A percentile compares a stretch with the other conserved stretches of the same genome.
Evolutionary conservation across 2,797 vertebrate genomes (phyloP).

Genomic region (Syncerus caffer): DNA sequence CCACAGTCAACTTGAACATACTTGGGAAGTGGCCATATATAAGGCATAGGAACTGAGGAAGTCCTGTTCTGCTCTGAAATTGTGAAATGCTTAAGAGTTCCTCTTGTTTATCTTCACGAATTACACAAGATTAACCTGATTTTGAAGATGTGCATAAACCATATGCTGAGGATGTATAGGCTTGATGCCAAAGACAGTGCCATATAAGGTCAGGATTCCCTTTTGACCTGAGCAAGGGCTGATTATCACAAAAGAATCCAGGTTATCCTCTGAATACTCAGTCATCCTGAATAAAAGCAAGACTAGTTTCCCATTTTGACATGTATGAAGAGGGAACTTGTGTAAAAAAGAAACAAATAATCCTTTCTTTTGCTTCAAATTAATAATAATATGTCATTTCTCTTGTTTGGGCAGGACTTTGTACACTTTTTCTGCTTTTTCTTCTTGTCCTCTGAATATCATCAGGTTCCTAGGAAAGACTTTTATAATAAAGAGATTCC

Average conservation of each 20-base stretch:
- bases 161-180: constrained; percentile 43
- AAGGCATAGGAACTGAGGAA: neutral
- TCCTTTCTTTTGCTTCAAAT: constrained; percentile 6
- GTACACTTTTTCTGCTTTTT: neutral
- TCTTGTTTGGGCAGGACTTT: neutral
- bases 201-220: constrained; percentile 32
- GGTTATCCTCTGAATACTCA: constrained; percentile 18
- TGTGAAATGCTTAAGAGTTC: neutral
- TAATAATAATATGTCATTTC: neutral
- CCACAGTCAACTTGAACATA: constrained; percentile 38
- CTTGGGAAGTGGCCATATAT: neutral
- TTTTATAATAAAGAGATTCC: constrained; percentile 43
- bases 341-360: neutral
- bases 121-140: neutral
- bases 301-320: neutral
- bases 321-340: constrained; percentile 27
- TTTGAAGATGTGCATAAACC: neutral
- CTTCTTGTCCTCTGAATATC: neutral
- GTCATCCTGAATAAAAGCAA: neutral
- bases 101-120: neutral
- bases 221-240: constrained; percentile 15
- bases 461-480: neutral
- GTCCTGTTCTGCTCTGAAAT: neutral
- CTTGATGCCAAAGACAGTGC: constrained; percentile 12
- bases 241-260: neutral